These are phyloP conservation scores for Enteromius radiatus DNA, from an alignment of 2,797 vertebrate species.

Conservation along the genomic window DNA sequence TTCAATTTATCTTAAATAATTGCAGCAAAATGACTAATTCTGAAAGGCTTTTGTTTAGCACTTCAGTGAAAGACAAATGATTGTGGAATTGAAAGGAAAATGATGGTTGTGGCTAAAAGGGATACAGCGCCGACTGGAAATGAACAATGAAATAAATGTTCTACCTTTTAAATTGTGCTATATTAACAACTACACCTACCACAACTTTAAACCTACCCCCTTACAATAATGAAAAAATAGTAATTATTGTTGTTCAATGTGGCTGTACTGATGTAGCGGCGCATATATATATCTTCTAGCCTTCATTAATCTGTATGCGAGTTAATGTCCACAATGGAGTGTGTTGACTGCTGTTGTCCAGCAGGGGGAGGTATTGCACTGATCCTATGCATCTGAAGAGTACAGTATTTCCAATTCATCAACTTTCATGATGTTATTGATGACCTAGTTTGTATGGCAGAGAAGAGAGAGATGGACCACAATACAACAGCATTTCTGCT, in stretches of 20 bases:
- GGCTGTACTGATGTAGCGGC: no score
- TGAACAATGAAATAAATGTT: no score
- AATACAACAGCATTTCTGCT: background rate
- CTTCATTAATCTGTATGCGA: background rate
- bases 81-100: background rate
- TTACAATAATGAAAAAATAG: no score
- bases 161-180: no score
- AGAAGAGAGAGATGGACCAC: background rate
- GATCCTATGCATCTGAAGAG: background rate
- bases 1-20: no score
- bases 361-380: conserved; percentile 6
- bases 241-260: no score
- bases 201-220: no score
- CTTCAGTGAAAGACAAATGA: background rate
- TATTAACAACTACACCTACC: no score
- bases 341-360: conserved; percentile 8
- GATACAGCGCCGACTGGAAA: no score
- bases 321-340: background rate
- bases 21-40: background rate
- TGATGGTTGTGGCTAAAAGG: no score
- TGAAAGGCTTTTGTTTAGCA: background rate
- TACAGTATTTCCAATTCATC: background rate
- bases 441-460: background rate
- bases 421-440: background rate
- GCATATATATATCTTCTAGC: no score